Percentiles rank a stretch among this genome's conserved stretches.
phyloP scores from a whole-genome alignment of 2,797 vertebrate species.

The Sebastes vulpes region DNA sequence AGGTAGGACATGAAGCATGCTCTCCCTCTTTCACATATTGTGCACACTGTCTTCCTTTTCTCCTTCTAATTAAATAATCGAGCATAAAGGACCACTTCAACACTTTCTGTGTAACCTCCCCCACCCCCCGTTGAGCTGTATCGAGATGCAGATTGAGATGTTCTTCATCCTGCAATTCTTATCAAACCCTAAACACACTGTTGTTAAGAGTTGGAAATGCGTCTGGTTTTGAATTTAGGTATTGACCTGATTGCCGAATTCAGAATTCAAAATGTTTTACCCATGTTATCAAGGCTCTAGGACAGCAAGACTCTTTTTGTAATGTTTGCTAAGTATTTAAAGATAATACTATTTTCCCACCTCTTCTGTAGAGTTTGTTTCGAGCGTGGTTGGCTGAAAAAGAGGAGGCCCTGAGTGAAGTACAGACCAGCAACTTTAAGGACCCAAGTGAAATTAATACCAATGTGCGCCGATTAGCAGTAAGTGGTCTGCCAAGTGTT shows the following conservation, averaged over 20 bases:
- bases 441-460: slow-evolving; percentile 91
- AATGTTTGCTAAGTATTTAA: not conserved
- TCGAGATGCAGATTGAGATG: not conserved
- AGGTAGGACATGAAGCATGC: slow-evolving; percentile 83
- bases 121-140: not conserved
- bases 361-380: slow-evolving; percentile 87
- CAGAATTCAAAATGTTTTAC: not conserved
- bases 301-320: not conserved
- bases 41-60: not conserved
- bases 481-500: slow-evolving; percentile 81
- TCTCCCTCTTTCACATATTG: not conserved
- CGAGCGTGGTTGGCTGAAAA: slow-evolving; percentile 93
- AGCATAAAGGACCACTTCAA: not conserved
- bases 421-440: slow-evolving; percentile 92
- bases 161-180: not conserved
- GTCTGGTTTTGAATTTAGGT: not conserved
- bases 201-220: not conserved
- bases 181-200: not conserved
- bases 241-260: not conserved
- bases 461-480: slow-evolving; percentile 93
- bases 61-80: not conserved
- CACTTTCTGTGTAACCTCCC: no score
- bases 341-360: not conserved
- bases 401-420: slow-evolving; percentile 91
- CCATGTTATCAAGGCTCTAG: not conserved